Evolutionary conservation across 35 echinoderm and acorn worm genomes (phyloP), one percentile per base, ranked within the genome.

Genomic region (Antedon bifida): DNA sequence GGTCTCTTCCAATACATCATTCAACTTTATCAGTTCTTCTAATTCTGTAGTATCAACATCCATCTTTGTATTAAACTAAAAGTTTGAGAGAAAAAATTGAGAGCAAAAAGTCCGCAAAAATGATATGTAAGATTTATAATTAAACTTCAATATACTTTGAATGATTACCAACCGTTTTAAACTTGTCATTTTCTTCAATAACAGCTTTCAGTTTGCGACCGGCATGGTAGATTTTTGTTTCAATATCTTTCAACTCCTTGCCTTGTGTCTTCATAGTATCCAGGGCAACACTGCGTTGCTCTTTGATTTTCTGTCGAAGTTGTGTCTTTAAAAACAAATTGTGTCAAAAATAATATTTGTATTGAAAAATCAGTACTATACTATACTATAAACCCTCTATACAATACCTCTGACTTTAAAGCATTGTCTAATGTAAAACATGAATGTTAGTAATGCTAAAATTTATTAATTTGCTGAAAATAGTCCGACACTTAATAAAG

Each of bases 141-240:
- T n/a, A n/a, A n/a, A n/a, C n/a, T n/a, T n/a, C n/a, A n/a, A n/a
- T n/a, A n/a, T n/a, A n/a, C n/a, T n/a, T n/a, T n/a, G n/a, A n/a
- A n/a, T n/a, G n/a, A n/a, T n/a, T 64, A 88, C 78, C 75, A 87
- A 97, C 94, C 87, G 73, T 30, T 87, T 74, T 85, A 82, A 97
- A 97, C 82, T 84, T 88, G 32, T 80, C 78, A 75, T 99, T 99
- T 88, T 93, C 95, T 16, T 90, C 86, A 32, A 91, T 92, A 4
- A 99, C 95, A 30, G 90, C 78, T 33, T 89, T 99, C 2, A 99
- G 79, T 81, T 99, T 99, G 19, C 90, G 89, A 3, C 95, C 95
- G 44, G 95, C 90, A 76, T 99, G 90, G 44, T 90, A 99, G 29
- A 92, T 99, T n/a, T 90, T 88, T 82, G 92, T 91, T 75, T 99